A percentile compares a stretch with the other conserved stretches of the same genome.
phyloP scores from a whole-genome alignment of 2,797 vertebrate genomes.

The Hemitrygon akajei region DNA sequence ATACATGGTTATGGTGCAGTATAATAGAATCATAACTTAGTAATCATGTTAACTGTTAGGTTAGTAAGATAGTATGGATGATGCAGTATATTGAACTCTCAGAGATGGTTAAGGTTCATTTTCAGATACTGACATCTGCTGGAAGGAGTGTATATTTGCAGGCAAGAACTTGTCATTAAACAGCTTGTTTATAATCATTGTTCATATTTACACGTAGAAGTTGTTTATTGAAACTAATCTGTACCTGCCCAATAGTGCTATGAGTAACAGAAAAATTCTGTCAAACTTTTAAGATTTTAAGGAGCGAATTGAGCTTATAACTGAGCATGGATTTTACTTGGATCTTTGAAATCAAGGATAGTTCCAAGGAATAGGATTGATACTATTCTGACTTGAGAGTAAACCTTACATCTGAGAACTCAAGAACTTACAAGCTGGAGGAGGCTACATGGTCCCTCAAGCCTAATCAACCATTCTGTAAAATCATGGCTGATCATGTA shows the following conservation, averaged over 20 bases:
- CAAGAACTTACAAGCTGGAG: too few species aligned
- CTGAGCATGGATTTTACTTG: background rate
- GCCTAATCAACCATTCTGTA: too few species aligned
- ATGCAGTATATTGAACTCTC: background rate
- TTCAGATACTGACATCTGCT: conserved; percentile 17
- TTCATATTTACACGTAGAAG: background rate
- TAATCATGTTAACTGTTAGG: background rate
- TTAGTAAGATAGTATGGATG: background rate
- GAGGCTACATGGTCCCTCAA: too few species aligned
- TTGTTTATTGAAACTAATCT: background rate
- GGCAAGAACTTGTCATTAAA: background rate
- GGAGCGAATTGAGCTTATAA: background rate
- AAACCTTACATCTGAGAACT: too few species aligned
- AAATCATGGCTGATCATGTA: too few species aligned
- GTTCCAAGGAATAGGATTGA: background rate
- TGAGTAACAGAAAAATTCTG: background rate
- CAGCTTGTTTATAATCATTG: background rate
- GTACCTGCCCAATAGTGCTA: background rate
- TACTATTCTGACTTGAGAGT: background rate
- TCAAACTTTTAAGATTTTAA: background rate
- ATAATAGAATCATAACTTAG: background rate
- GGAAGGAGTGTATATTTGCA: background rate
- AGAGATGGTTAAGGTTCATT: background rate
- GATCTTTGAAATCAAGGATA: background rate
- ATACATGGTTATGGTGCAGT: background rate